phyloP scores from a whole-genome alignment of 2,113 vertebrate genomes.

The Notothenia coriiceps region DNA sequence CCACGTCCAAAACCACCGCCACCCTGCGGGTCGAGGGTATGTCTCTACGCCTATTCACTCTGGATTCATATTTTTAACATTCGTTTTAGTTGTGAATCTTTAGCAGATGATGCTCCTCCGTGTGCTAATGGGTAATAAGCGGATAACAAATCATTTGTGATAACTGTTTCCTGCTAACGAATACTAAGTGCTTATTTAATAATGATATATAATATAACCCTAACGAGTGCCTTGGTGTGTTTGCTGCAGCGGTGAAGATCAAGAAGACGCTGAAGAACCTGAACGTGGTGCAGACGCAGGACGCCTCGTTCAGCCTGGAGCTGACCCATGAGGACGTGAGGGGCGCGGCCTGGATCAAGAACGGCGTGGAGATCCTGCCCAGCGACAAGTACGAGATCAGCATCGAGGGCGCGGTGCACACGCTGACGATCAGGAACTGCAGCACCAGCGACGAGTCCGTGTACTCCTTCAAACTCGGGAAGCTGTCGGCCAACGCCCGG shows the following conservation, averaged over 20 bases:
- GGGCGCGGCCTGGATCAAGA: slow-evolving; percentile 96
- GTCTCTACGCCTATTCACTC: background rate
- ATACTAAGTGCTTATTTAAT: too few relatives aligned
- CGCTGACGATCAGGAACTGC: slow-evolving; percentile 91
- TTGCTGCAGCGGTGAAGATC: slow-evolving; percentile 91
- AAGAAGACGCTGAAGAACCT: slow-evolving; percentile 97
- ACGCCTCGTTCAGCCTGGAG: slow-evolving; percentile 92
- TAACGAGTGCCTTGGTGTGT: background rate
- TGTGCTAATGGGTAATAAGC: too few relatives aligned
- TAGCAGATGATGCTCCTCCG: too few relatives aligned
- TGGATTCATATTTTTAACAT: too few relatives aligned
- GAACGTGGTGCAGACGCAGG: slow-evolving; percentile 94
- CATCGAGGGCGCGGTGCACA: slow-evolving; percentile 88
- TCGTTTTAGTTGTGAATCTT: too few relatives aligned
- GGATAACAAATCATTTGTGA: too few relatives aligned
- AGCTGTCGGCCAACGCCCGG: slow-evolving; percentile 93
- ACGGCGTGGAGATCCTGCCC: slow-evolving; percentile 89
- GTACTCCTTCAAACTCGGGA: slow-evolving; percentile 96
- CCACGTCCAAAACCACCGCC: slow-evolving; percentile 94
- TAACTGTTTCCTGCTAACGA: too few relatives aligned
- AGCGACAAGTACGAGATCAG: slow-evolving; percentile 91
- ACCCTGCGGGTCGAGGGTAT: slow-evolving; percentile 93
- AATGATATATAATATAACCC: too few relatives aligned
- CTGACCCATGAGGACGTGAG: slow-evolving; percentile 93
- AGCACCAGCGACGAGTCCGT: slow-evolving; percentile 91